These are phyloP conservation scores for Tragelaphus scriptus DNA, from an alignment of 2,113 vertebrate genomes.

Conservation along the genomic window DNA sequence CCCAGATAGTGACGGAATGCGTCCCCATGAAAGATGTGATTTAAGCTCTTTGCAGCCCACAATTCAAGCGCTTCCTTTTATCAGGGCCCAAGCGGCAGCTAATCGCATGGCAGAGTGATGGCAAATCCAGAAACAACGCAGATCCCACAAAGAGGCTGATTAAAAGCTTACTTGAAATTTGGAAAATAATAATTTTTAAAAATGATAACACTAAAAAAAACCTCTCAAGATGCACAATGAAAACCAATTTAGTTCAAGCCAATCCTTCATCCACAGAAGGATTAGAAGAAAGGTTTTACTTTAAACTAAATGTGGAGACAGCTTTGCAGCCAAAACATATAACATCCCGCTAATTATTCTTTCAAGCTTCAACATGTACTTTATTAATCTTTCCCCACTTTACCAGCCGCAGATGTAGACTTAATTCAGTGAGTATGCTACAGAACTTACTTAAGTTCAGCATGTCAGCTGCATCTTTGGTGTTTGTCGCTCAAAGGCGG, in stretches of 20 bases:
- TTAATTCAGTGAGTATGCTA: constrained; percentile 33
- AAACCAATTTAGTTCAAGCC: constrained; percentile 60
- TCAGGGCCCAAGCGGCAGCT: constrained; percentile 59
- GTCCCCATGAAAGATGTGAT: constrained; percentile 48
- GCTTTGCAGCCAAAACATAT: constrained; percentile 60
- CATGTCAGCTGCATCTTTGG: not conserved
- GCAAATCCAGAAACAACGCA: constrained; percentile 73
- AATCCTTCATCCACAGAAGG: constrained; percentile 61
- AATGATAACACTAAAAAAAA: constrained; percentile 59
- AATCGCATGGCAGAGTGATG: constrained; percentile 38
- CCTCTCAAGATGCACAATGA: constrained; percentile 39
- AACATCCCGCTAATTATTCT: constrained; percentile 46
- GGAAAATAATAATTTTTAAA: constrained; percentile 64
- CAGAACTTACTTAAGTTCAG: constrained; percentile 36
- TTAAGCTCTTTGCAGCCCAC: constrained; percentile 54
- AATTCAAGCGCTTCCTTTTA: constrained; percentile 59
- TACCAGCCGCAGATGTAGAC: constrained; percentile 40
- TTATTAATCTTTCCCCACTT: constrained; percentile 57
- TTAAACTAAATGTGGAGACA: constrained; percentile 37
- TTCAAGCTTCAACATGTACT: constrained; percentile 63
- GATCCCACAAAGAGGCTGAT: constrained; percentile 71
- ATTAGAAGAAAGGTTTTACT: constrained; percentile 59
- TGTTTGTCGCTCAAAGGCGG: not conserved
- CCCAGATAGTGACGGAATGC: constrained; percentile 34
- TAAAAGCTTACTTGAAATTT: constrained; percentile 71